phyloP scores from a whole-genome alignment of 2,888 invertebrate species.

The Doris montereyensis region DNA sequence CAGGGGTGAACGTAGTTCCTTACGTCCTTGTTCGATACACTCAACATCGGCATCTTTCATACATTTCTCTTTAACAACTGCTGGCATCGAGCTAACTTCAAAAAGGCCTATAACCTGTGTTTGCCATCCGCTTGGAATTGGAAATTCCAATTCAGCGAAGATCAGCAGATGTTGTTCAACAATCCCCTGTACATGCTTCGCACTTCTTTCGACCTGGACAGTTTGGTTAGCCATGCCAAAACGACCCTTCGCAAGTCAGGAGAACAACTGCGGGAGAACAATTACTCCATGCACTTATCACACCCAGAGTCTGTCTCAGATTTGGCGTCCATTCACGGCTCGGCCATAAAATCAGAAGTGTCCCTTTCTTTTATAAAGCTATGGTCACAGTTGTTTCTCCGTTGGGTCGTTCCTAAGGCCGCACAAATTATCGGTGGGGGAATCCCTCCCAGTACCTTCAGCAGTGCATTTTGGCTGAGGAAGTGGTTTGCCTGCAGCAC shows the following conservation, averaged over 20 bases:
- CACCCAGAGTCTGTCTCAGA: conserved; percentile 1
- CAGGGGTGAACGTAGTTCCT: conserved; percentile 94
- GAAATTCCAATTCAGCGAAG: conserved; percentile 88
- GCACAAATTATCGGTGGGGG: conserved; percentile 85
- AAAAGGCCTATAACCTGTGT: conserved; percentile 77
- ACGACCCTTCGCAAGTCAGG: conserved; percentile 39
- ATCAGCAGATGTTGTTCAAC: conserved; percentile 86
- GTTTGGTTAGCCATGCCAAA: conserved; percentile 41
- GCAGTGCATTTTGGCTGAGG: conserved; percentile 72
- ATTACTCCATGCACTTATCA: conserved; percentile 33
- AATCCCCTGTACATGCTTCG: conserved; percentile 81
- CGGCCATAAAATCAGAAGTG: conserved; percentile 49
- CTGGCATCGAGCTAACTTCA: conserved; percentile 75
- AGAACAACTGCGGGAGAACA: conserved; percentile 43
- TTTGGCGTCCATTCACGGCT: conserved; percentile 39
- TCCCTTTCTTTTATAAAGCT: conserved; percentile 75
- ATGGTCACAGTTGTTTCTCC: conserved; percentile 92
- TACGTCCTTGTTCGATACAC: conserved; percentile 91
- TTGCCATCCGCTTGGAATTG: conserved; percentile 85
- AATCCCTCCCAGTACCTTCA: conserved; percentile 71
- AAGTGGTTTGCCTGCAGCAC: conserved; percentile 70
- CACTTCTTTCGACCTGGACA: conserved; percentile 42
- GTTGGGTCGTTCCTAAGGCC: conserved; percentile 89
- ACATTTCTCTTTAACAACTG: conserved; percentile 94
- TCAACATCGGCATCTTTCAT: conserved; percentile 89